Conservation (phyloP, 2,888 invertebrate species). For the Neoscelio sp. region DNA sequence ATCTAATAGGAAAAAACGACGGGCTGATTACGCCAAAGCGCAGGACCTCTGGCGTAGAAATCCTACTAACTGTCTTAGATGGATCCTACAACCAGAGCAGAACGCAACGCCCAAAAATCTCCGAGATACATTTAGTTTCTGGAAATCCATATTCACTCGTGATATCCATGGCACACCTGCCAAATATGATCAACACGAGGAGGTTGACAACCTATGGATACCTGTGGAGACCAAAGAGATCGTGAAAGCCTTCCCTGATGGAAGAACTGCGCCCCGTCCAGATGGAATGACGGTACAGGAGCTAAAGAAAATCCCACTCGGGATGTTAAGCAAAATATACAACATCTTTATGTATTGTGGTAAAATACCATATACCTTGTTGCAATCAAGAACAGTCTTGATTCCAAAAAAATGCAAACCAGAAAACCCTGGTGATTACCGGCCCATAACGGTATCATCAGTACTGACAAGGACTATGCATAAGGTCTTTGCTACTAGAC, state of each 20-base stretch:
- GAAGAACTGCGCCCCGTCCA: slow-evolving; percentile 66
- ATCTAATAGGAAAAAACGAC: slow-evolving; percentile 2
- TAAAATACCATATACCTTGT: slow-evolving; percentile 72
- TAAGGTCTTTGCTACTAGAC: slow-evolving; percentile 58
- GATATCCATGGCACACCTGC: neutral
- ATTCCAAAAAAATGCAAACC: slow-evolving; percentile 22
- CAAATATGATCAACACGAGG: neutral
- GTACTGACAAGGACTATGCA: slow-evolving; percentile 43
- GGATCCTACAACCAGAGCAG: slow-evolving; percentile 31
- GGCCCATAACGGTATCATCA: slow-evolving; percentile 30
- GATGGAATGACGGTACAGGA: slow-evolving; percentile 67
- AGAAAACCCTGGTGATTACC: neutral
- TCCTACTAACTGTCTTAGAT: slow-evolving; percentile 16
- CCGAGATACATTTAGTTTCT: neutral
- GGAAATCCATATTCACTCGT: neutral
- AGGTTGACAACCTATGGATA: neutral
- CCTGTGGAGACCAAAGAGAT: neutral
- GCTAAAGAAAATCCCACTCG: slow-evolving; percentile 63
- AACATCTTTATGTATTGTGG: slow-evolving; percentile 25
- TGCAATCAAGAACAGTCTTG: slow-evolving; percentile 22
- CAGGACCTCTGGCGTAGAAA: slow-evolving; percentile 56
- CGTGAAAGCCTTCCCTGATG: neutral
- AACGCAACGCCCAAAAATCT: neutral
- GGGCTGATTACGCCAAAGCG: slow-evolving; percentile 47
- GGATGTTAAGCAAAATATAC: neutral